A percentile compares a stretch with the other conserved stretches of the same genome.
Conservation (phyloP, 2,888 invertebrate species). For the Odontocolon sp. region DNA sequence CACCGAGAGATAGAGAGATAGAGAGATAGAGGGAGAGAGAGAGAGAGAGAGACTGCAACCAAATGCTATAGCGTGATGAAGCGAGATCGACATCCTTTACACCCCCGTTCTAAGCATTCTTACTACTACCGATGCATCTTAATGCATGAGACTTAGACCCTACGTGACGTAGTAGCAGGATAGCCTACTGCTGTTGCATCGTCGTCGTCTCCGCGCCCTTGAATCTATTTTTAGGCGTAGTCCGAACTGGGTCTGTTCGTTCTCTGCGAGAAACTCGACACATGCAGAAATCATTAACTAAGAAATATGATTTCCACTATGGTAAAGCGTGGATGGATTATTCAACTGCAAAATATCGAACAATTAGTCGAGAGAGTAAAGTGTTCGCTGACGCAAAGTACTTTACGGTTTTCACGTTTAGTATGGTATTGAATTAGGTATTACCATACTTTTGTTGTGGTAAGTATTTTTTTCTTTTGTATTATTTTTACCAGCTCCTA, state of each 20-base stretch:
- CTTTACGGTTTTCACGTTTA: too few species aligned
- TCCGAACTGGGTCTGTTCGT: constrained; percentile 13
- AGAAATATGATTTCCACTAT: too few species aligned
- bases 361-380: too few species aligned
- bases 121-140: constrained; percentile 59
- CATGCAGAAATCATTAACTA: background rate
- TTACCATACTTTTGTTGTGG: too few species aligned
- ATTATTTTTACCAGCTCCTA: too few species aligned
- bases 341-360: too few species aligned
- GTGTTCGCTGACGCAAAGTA: too few species aligned
- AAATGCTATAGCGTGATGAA: too few species aligned
- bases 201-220: constrained; percentile 69
- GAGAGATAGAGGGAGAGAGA: background rate
- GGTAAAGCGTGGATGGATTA: too few species aligned
- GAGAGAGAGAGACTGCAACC: background rate
- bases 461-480: too few species aligned
- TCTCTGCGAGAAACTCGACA: background rate
- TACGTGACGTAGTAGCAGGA: constrained; percentile 67
- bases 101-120: constrained; percentile 65
- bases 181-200: constrained; percentile 51
- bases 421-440: too few species aligned
- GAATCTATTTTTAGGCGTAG: constrained; percentile 74
- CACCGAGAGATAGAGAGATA: background rate
- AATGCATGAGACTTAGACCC: constrained; percentile 60
- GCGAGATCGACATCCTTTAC: constrained; percentile 6